Base-by-base conservation (phyloP, 2,888 invertebrate species). In the Calameuta filiformis region DNA sequence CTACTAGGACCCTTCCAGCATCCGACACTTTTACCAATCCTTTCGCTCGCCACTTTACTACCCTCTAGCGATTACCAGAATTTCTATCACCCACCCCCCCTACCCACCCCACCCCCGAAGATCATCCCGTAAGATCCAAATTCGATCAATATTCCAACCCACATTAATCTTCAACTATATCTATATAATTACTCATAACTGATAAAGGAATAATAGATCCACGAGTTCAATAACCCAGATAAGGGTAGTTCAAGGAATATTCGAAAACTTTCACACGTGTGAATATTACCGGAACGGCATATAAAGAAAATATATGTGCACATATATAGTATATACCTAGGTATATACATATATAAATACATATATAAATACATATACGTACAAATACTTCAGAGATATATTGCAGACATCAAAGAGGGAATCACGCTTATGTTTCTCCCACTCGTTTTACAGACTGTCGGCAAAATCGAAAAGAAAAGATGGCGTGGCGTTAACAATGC, bases 31-130 rank as follows among this genome's bases (percentile, higher is more conserved):
- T 56, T 56, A 56, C 56, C 56, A 56, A 56, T 56, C 56, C 56
- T 56, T 56, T 56, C 56, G 56, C 71, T 31, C 71, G 31, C 71
- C 71, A 71, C 71, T 71, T 71, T 71, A 71, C 71, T 34, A 71
- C 71, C 12, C 71, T 33, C 71, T 2, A 23, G 56, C 15, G 56
- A 56, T 56, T 56, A 56, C 23, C 9, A 23, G 56, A 56, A 23
- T 56, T 56, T 23, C 56, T 23, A 1, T 9, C 56, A 6, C 23
- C 40, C 4, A 4, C 15, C 15, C 37, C 12, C 12, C 37, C 37
- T 1, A 3, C 35, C 12, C 35, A 12, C 37, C 15, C 4, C 15
- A 15, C 37, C 37, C 1, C 4, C 37, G 2, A 23, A 56, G 23
- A 56, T 56, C 56, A 23, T 56, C 23, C 56, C 9, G 23, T 15